These are phyloP conservation scores for Acleris holmiana DNA, from an alignment of 2,888 invertebrate genomes.

Conservation along the genomic window DNA sequence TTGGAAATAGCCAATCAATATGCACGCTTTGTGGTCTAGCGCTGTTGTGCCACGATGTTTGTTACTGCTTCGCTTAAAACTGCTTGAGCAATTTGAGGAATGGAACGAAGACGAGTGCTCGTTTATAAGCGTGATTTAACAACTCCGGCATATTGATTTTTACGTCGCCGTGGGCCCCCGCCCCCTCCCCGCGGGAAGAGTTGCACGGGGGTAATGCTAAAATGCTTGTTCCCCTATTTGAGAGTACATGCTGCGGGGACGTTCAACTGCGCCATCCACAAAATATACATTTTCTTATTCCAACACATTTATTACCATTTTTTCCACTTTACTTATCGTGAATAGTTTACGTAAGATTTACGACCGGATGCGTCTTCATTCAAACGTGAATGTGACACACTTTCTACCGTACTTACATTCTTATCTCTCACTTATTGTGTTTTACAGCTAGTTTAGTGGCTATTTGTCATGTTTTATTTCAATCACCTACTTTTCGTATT, in stretches of 20 bases:
- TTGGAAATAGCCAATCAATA: constrained; percentile 2
- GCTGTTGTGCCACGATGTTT: constrained; percentile 37
- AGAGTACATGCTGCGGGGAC: constrained; percentile 83
- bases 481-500: constrained; percentile 55
- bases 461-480: constrained; percentile 63
- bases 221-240: constrained; percentile 85
- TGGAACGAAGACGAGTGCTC: constrained; percentile 85
- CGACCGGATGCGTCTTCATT: constrained; percentile 79
- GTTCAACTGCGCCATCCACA: constrained; percentile 59
- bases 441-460: constrained; percentile 64
- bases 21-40: not conserved
- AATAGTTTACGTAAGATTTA: constrained; percentile 75
- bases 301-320: constrained; percentile 52
- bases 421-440: constrained; percentile 72
- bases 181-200: constrained; percentile 82
- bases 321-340: constrained; percentile 63
- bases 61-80: constrained; percentile 59
- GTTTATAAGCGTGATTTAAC: constrained; percentile 89
- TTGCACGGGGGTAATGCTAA: constrained; percentile 85
- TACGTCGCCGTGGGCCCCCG: constrained; percentile 84
- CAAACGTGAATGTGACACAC: constrained; percentile 78
- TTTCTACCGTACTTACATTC: constrained; percentile 68
- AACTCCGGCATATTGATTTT: constrained; percentile 89
- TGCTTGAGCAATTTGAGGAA: constrained; percentile 78
- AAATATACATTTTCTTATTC: constrained; percentile 58